Base-by-base conservation (phyloP, 2,888 invertebrate species). In the Ectobius pallidus region DNA sequence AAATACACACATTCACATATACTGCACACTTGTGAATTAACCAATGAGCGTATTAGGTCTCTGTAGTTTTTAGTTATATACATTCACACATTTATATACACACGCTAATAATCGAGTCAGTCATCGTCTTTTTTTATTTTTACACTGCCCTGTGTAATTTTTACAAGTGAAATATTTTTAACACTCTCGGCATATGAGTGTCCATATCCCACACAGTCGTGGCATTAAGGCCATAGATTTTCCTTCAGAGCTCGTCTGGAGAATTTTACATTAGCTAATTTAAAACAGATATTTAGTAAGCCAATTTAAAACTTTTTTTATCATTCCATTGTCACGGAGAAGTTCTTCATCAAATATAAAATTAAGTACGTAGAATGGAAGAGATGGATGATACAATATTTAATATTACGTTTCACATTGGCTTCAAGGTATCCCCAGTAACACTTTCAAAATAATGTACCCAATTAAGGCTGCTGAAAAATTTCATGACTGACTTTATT, bases 1-100 rank as follows among this genome's bases (percentile, higher is more conserved):
- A 65, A 39, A 46, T 39, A 65, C 65, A 65, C 65, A 65, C 30
- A 27, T 46, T 42, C 63, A 65, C 39, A 16, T 61, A 65, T 27
- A 65, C 65, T 27, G 27, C 46, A 65, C 46, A 46, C n/a, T 65
- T 65, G 7, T 61, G 7, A 39, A 52, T 25, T 52, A 2, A 25
- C 20, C 4, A 52, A 18, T 52, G 52, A 22, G 25, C 52, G 2
- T 52, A 25, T 22, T 1, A 49, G 11, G 52, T 58, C n/a, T 25
- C 7, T 58, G n/a, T 3, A 6, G 25, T 55, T 34, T 7, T 34
- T 34, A 34, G 22, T 4, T 58, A 30, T 30, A 25, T 30, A 58
- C 58, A 58, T 32, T 27, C 32, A 58, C 52, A 52, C 18, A 52
- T 22, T n/a, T 46, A 18, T 46, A 46, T 18, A 46, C 46, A 46